These are phyloP conservation scores for Drosophila kokeensis DNA, from an alignment of 2,888 invertebrate species.

Conservation along the genomic window DNA sequence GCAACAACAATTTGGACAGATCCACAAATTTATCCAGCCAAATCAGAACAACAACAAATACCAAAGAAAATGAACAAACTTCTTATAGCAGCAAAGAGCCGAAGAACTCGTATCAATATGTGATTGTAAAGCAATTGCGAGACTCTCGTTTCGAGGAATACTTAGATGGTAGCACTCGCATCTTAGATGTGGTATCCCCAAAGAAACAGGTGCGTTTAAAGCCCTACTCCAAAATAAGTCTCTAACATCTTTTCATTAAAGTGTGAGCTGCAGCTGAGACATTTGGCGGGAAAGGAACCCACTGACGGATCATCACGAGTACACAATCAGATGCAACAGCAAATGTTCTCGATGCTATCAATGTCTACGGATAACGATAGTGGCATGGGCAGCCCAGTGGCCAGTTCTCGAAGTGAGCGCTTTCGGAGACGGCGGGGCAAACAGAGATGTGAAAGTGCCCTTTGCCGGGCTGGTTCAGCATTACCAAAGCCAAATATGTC, in stretches of 20 bases:
- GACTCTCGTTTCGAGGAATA: slow-evolving; percentile 77
- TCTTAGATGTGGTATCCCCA: slow-evolving; percentile 73
- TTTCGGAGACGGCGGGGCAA: slow-evolving; percentile 76
- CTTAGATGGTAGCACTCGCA: slow-evolving; percentile 77
- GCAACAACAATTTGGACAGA: slow-evolving; percentile 34
- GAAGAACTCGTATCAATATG: slow-evolving; percentile 61
- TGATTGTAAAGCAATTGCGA: slow-evolving; percentile 75
- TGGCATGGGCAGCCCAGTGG: slow-evolving; percentile 84
- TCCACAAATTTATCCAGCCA: slow-evolving; percentile 26
- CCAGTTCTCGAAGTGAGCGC: slow-evolving; percentile 83
- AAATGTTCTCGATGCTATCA: slow-evolving; percentile 76
- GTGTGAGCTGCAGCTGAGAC: slow-evolving; percentile 82
- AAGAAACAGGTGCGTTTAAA: slow-evolving; percentile 56
- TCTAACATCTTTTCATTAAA: slow-evolving; percentile 27
- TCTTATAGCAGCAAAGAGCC: slow-evolving; percentile 8
- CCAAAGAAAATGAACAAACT: slow-evolving; percentile 52
- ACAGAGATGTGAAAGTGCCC: slow-evolving; percentile 63
- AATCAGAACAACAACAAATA: slow-evolving; percentile 58
- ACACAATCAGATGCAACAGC: slow-evolving; percentile 37
- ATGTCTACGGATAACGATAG: slow-evolving; percentile 83
- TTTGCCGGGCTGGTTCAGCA: slow-evolving; percentile 64
- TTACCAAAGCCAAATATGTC: slow-evolving; percentile 47
- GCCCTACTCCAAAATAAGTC: background rate
- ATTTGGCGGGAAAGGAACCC: slow-evolving; percentile 59
- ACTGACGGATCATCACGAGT: slow-evolving; percentile 15